phyloP scores from a whole-genome alignment of 2,888 invertebrate genomes.

The Priocnemis perturbator region DNA sequence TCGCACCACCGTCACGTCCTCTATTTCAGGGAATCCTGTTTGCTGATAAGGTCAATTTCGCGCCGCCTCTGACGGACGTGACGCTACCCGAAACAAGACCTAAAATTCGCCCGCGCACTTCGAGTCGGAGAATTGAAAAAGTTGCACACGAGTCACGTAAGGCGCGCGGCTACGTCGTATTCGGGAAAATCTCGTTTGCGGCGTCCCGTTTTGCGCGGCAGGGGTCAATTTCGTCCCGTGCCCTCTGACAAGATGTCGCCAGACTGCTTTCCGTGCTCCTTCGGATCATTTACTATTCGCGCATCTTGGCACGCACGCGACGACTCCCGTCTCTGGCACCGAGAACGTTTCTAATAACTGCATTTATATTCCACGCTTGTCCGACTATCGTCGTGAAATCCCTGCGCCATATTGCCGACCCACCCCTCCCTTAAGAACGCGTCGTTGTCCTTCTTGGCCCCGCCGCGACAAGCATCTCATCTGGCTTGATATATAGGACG shows the following conservation, averaged over 20 bases:
- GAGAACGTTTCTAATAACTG: conserved; percentile 62
- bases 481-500: conserved; percentile 24
- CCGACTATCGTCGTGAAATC: conserved; percentile 56
- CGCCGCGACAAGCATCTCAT: conserved; percentile 49
- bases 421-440: conserved; percentile 33
- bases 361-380: conserved; percentile 68
- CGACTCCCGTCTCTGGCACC: not conserved
- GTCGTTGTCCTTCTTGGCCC: conserved; percentile 32
- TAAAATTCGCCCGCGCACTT: not conserved
- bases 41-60: no score
- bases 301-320: conserved; percentile 18
- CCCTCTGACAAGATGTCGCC: conserved; percentile 2
- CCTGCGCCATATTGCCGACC: conserved; percentile 39
- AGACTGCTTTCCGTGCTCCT: conserved; percentile 19
- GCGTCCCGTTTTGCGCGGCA: no score
- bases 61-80: no score
- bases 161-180: no score
- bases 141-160: no score
- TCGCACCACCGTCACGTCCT: no score
- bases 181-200: no score
- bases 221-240: not conserved
- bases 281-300: conserved; percentile 45
- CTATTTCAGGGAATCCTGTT: no score
- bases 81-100: no score
- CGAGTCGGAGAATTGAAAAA: not conserved